phyloP scores from a whole-genome alignment of 2,113 vertebrate genomes.

The Ophiodon elongatus region DNA sequence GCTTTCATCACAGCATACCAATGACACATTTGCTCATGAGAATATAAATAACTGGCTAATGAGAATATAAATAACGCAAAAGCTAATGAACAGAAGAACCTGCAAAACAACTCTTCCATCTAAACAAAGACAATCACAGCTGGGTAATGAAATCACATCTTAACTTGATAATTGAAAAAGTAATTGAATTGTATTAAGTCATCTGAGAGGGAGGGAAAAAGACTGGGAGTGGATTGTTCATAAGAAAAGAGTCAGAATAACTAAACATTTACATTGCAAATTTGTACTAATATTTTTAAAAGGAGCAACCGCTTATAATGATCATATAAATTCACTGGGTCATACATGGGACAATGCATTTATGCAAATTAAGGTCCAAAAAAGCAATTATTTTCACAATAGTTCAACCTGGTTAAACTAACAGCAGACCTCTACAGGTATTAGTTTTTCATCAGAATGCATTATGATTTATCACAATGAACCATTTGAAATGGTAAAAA shows the following conservation, averaged over 20 bases:
- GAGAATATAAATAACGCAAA: slow-evolving; percentile 38
- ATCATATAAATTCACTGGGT: neutral
- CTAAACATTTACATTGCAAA: neutral
- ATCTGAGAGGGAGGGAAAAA: neutral
- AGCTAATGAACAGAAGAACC: slow-evolving; percentile 53
- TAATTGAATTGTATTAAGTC: slow-evolving; percentile 46
- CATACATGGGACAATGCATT: neutral
- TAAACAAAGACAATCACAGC: slow-evolving; percentile 54
- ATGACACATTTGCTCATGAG: slow-evolving; percentile 36
- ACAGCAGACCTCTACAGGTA: neutral
- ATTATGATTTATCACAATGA: neutral
- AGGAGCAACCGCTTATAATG: neutral
- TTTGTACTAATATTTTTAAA: neutral
- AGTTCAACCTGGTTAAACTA: neutral
- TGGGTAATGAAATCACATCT: slow-evolving; percentile 60
- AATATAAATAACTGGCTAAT: slow-evolving; percentile 54
- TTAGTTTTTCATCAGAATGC: neutral
- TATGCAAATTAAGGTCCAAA: neutral
- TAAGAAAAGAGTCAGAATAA: slow-evolving; percentile 1
- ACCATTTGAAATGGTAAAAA: neutral
- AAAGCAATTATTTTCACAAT: neutral
- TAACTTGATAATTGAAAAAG: slow-evolving; percentile 65
- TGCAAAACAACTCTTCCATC: slow-evolving; percentile 45
- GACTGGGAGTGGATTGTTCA: neutral
- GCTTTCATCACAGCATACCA: slow-evolving; percentile 1